A percentile compares a stretch with the other conserved stretches of the same genome.
phyloP scores from a whole-genome alignment of 2,113 vertebrate genomes.

The Coregonus clupeaformis region DNA sequence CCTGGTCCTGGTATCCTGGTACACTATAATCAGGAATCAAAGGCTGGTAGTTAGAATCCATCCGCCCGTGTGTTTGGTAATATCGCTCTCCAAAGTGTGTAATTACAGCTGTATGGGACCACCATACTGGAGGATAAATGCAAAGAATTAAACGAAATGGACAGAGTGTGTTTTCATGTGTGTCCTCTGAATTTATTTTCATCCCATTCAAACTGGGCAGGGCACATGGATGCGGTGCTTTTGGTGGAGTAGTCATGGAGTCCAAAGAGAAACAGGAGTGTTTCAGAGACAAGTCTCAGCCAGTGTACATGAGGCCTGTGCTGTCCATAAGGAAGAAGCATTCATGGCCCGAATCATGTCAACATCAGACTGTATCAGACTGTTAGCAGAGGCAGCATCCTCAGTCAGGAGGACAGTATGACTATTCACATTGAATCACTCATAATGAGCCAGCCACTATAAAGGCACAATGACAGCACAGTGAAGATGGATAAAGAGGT shows the following conservation, averaged over 20 bases:
- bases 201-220: too few species aligned
- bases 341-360: conserved; percentile 23
- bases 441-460: conserved; percentile 89
- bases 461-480: conserved; percentile 90
- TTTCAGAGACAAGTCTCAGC: too few species aligned
- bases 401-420: conserved; percentile 83
- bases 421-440: conserved; percentile 85
- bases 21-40: conserved; percentile 75
- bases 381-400: conserved; percentile 70
- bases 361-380: conserved; percentile 68
- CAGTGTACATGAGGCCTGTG: background rate
- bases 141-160: conserved; percentile 24
- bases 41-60: conserved; percentile 61
- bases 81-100: conserved; percentile 59
- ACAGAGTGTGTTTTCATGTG: background rate
- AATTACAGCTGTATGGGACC: conserved; percentile 72
- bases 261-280: too few species aligned
- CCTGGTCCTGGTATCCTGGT: conserved; percentile 43
- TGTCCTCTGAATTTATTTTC: too few species aligned
- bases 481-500: conserved; percentile 87
- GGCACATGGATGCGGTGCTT: too few species aligned
- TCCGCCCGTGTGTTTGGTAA: conserved; percentile 59
- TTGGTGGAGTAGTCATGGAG: too few species aligned
- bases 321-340: background rate
- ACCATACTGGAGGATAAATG: conserved; percentile 29